Evolutionary conservation across 2,113 vertebrate genomes (phyloP).

Genomic region (Rhinopomastus cyanomelas): DNA sequence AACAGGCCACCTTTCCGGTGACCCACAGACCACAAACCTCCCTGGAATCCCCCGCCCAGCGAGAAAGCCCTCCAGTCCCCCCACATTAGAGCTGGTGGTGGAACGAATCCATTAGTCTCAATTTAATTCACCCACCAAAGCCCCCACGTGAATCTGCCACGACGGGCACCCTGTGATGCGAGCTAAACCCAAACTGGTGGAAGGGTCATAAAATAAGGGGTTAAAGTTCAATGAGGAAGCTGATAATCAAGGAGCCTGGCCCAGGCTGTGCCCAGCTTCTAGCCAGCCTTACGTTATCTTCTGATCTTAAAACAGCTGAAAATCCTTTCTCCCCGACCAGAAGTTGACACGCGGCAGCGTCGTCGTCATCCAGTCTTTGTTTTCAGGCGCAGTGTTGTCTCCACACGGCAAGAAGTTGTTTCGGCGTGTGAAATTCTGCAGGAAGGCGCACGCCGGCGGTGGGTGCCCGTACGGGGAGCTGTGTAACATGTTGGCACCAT

Average conservation of each 20-base stretch:
- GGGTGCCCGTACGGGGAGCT: slow-evolving; percentile 57
- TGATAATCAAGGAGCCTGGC: slow-evolving; percentile 29
- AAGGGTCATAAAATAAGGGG: slow-evolving; percentile 35
- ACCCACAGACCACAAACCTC: background rate
- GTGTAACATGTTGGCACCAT: slow-evolving; percentile 57
- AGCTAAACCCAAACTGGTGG: slow-evolving; percentile 14
- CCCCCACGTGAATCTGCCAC: background rate
- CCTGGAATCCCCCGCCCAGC: background rate
- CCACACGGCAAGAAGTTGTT: slow-evolving; percentile 37
- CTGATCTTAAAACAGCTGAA: slow-evolving; percentile 46
- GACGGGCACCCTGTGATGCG: background rate
- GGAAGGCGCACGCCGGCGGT: slow-evolving; percentile 31
- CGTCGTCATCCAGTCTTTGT: slow-evolving; percentile 25
- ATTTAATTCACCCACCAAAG: background rate
- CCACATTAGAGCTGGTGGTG: background rate
- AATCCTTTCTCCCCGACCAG: slow-evolving; percentile 34
- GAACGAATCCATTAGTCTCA: background rate
- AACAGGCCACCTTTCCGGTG: background rate
- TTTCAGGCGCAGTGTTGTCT: slow-evolving; percentile 40
- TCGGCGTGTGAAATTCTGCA: slow-evolving; percentile 54
- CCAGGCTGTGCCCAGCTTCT: slow-evolving; percentile 14
- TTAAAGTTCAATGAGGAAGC: slow-evolving; percentile 43
- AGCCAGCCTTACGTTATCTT: background rate
- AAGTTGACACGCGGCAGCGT: slow-evolving; percentile 29
- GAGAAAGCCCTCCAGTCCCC: too few species aligned